phyloP scores from a whole-genome alignment of 2,888 invertebrate species.

The Branchellion lobata region DNA sequence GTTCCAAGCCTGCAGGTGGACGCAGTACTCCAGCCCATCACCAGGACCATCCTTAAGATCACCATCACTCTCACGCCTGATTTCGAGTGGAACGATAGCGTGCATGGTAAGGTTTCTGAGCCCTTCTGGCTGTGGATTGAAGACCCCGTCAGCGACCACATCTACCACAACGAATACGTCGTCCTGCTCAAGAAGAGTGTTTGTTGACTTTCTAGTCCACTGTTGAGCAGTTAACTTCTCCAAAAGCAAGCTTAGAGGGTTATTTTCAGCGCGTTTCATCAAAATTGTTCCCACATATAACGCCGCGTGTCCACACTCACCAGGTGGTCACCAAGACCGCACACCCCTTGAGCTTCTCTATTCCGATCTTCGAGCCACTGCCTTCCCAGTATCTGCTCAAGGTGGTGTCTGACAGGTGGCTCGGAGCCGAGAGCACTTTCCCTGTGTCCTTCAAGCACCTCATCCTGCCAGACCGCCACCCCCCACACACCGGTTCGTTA shows the following conservation, averaged over 20 bases:
- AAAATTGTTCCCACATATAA: too few relatives aligned
- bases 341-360: conserved; percentile 87
- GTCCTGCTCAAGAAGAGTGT: conserved; percentile 79
- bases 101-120: conserved; percentile 83
- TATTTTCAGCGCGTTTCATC: too few relatives aligned
- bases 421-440: conserved; percentile 67
- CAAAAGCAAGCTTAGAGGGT: too few relatives aligned
- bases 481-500: conserved; percentile 79
- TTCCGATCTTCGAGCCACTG: conserved; percentile 81
- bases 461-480: conserved; percentile 85
- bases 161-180: conserved; percentile 93
- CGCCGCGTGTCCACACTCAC: too few relatives aligned
- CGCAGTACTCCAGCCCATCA: conserved; percentile 87
- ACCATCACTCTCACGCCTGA: conserved; percentile 71
- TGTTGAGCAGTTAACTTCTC: not conserved
- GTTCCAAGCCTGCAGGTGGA: conserved; percentile 82
- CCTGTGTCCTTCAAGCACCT: conserved; percentile 76
- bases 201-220: too few relatives aligned
- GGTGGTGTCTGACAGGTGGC: conserved; percentile 82
- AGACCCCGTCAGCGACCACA: conserved; percentile 86
- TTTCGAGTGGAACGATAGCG: conserved; percentile 77
- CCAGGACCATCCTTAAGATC: conserved; percentile 73
- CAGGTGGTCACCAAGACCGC: conserved; percentile 72
- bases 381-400: conserved; percentile 84
- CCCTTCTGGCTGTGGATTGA: conserved; percentile 98